A percentile compares a stretch with the other conserved stretches of the same genome.
Conservation (phyloP, 2,113 vertebrate genomes). For the Gadus macrocephalus region DNA sequence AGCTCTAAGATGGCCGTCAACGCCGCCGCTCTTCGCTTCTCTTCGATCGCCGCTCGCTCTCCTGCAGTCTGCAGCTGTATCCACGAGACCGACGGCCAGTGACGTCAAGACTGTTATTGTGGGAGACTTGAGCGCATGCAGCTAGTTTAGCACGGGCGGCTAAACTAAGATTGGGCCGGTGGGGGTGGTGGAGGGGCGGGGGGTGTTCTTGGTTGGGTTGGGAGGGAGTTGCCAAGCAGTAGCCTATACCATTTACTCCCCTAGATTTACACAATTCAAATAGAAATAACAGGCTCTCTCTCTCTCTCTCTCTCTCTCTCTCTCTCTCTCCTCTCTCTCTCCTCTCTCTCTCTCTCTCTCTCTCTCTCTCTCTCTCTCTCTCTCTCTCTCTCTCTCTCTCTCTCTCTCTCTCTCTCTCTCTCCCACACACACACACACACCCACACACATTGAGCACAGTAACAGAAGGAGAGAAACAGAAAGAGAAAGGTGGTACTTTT, state of each 20-base stretch:
- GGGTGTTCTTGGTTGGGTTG: too few species aligned
- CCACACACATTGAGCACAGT: too few species aligned
- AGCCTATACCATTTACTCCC: too few species aligned
- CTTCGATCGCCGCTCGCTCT: conserved; percentile 56
- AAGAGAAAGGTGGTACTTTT: not conserved
- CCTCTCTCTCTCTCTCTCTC: not conserved
- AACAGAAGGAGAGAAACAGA: too few species aligned
- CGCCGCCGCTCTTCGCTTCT: conserved; percentile 58
- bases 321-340: not conserved
- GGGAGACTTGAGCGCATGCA: conserved; percentile 48
- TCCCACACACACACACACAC: too few species aligned
- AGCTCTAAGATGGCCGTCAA: conserved; percentile 79
- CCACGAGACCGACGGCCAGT: conserved; percentile 49
- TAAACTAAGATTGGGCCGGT: too few species aligned
- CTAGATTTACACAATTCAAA: too few species aligned
- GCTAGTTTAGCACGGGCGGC: conserved; percentile 35
- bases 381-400: too few species aligned
- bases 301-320: not conserved
- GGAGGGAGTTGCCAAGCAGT: too few species aligned
- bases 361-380: too few species aligned
- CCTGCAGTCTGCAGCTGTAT: conserved; percentile 52
- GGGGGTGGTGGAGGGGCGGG: too few species aligned
- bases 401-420: too few species aligned
- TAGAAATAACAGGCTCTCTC: not conserved
- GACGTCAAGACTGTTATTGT: conserved; percentile 74